These are phyloP conservation scores for Cotesia typhae DNA, from an alignment of 1,140 invertebrate species.

Conservation along the genomic window DNA sequence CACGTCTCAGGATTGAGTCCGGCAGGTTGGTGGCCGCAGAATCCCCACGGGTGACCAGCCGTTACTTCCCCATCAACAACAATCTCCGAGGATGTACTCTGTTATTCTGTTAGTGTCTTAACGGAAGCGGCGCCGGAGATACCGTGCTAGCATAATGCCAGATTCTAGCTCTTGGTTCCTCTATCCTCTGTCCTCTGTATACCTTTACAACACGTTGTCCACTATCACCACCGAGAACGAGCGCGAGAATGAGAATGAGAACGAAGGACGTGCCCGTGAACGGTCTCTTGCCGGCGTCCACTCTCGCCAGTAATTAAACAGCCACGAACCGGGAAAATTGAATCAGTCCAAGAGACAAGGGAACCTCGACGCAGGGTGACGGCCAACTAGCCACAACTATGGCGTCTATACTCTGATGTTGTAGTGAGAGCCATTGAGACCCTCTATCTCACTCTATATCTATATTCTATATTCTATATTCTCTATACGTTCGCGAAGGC, in stretches of 20 bases:
- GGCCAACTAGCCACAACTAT: constrained; percentile 65
- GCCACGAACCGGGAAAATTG: constrained; percentile 65
- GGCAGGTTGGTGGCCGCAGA: constrained; percentile 40
- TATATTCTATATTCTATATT: too few relatives aligned
- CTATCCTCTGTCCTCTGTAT: constrained; percentile 3
- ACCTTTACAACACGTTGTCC: constrained; percentile 35
- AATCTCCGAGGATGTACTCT: constrained; percentile 60
- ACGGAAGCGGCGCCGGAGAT: constrained; percentile 46
- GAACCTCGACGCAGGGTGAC: constrained; percentile 64
- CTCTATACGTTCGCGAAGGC: too few relatives aligned
- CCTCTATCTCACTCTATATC: neutral
- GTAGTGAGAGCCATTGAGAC: constrained; percentile 42
- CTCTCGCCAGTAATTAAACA: constrained; percentile 65
- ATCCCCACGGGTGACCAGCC: constrained; percentile 38
- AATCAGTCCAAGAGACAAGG: constrained; percentile 66
- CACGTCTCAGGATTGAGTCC: constrained; percentile 58
- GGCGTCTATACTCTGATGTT: constrained; percentile 48
- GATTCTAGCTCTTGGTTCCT: neutral
- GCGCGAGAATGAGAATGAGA: constrained; percentile 25
- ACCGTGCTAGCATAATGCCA: neutral
- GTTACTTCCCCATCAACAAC: constrained; percentile 66
- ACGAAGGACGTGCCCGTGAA: constrained; percentile 10
- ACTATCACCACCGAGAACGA: constrained; percentile 37
- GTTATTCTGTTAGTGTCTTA: constrained; percentile 65
- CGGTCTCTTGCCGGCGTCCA: constrained; percentile 50